Base-by-base conservation (phyloP, 2,797 vertebrate genomes). In the Thamnophis elegans region DNA sequence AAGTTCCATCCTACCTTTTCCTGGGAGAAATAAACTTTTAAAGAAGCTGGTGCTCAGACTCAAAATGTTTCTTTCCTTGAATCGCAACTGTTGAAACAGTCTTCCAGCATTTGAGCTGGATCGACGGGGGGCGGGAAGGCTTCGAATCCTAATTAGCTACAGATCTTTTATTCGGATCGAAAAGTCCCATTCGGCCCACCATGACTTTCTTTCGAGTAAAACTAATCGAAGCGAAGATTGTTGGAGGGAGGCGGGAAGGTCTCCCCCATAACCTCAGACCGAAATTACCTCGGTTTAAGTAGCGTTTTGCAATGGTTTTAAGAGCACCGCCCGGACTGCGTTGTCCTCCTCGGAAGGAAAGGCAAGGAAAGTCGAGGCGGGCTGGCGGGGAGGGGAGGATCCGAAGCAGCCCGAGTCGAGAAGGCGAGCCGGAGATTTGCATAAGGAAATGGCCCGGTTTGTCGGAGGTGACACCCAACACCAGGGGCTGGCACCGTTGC, bases 401-500 rank as follows among this genome's bases (percentile, higher is more conserved):
- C 73, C 73, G 73, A 82, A 13, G 47, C 51, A 59, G 12, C 10
- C 28, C 13, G 78, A 20, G 26, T 53, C 86, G 32, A 68, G 58
- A 88, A 82, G 12, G 47, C 25, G 10, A 22, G 42, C 16, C 47
- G 12, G 2, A 20, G 85, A 65, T 85, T 20, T 62, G 47, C 73
- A 9, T 25, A 13, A 54, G 0, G 36, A 32, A 20, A 85, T 58
- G 53, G 87, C 6, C 60, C 88, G n/a, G 47, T 51, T 53, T 16
- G 32, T 2, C 53, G 92, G 6, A 85, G 12, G 2, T 85, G 96
- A 89, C 73, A 62, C 62, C 54, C 93, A 93, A 5, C 0, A 87
- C 88, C 73, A 85, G 93, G 82, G 94, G 94, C 5, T 92, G 94
- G 92, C 87, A 13, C 16, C 85, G 51, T 65, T 11, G 95, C 93